A percentile compares a stretch with the other conserved stretches of the same genome.
phyloP scores from a whole-genome alignment of 1,140 invertebrate species.

The Drosophila sechellia region DNA sequence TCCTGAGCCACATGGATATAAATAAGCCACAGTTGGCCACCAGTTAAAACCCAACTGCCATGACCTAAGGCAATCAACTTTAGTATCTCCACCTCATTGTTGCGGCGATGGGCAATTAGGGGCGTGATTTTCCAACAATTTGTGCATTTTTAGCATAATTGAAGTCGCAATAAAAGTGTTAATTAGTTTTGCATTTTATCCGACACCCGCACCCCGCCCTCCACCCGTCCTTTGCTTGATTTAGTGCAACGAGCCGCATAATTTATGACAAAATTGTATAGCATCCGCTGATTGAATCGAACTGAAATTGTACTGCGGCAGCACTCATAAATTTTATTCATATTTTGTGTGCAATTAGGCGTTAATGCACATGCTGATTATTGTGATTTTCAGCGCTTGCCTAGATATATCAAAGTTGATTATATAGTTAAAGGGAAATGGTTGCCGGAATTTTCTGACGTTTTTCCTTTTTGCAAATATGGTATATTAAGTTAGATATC shows the following conservation, averaged over 20 bases:
- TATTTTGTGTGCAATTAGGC: slow-evolving; percentile 46
- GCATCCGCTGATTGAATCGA: slow-evolving; percentile 61
- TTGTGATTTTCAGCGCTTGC: slow-evolving; percentile 30
- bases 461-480: not conserved
- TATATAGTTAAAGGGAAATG: not conserved
- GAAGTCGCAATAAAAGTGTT: slow-evolving; percentile 79
- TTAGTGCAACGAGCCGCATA: slow-evolving; percentile 72
- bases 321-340: slow-evolving; percentile 40
- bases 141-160: slow-evolving; percentile 81
- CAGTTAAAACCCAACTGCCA: slow-evolving; percentile 67
- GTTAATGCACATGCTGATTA: slow-evolving; percentile 33
- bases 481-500: too few species aligned
- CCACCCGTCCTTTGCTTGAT: slow-evolving; percentile 53
- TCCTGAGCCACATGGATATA: slow-evolving; percentile 55
- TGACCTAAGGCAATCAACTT: slow-evolving; percentile 68
- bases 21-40: slow-evolving; percentile 46
- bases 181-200: slow-evolving; percentile 76
- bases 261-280: slow-evolving; percentile 75
- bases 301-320: slow-evolving; percentile 33
- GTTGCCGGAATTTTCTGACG: not conserved
- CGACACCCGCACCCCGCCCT: not conserved
- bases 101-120: slow-evolving; percentile 73
- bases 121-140: slow-evolving; percentile 78
- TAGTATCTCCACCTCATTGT: slow-evolving; percentile 46
- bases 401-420: slow-evolving; percentile 11